These are phyloP conservation scores for Gryllus longicercus DNA, from an alignment of 2,888 invertebrate genomes.

Conservation along the genomic window DNA sequence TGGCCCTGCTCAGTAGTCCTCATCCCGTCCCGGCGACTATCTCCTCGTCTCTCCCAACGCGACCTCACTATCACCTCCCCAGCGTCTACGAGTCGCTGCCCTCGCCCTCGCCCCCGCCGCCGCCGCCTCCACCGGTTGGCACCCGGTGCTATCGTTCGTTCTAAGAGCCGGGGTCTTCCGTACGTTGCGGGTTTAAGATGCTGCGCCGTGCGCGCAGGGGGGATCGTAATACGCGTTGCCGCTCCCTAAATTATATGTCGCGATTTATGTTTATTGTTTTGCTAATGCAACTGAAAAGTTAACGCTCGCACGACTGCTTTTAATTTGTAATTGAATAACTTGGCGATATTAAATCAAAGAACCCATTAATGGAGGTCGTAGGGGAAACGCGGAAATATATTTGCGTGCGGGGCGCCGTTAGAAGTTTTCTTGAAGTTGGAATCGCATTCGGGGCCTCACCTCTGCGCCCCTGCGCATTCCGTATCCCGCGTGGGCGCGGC, in stretches of 20 bases:
- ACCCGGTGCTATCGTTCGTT: too few relatives aligned
- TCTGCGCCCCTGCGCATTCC: background rate
- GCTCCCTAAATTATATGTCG: background rate
- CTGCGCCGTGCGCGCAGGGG: background rate
- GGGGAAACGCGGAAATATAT: background rate
- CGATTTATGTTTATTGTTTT: background rate
- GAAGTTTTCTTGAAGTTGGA: background rate
- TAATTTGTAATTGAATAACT: background rate
- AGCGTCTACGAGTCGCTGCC: background rate
- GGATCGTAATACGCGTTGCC: background rate
- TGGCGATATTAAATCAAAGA: background rate
- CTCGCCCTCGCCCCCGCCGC: background rate
- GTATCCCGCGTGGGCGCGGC: background rate
- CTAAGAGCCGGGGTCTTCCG: background rate
- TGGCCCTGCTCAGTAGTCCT: too few relatives aligned
- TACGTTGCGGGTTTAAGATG: background rate
- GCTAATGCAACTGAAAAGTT: constrained; percentile 17
- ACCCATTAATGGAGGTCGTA: background rate
- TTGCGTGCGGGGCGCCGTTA: background rate
- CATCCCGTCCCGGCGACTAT: too few relatives aligned
- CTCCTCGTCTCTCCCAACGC: too few relatives aligned
- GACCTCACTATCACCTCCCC: too few relatives aligned
- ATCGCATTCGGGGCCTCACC: background rate
- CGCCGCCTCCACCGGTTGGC: background rate
- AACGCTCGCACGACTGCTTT: background rate